Conservation (phyloP, 2,797 vertebrate genomes). For the Diplodus puntazzo region DNA sequence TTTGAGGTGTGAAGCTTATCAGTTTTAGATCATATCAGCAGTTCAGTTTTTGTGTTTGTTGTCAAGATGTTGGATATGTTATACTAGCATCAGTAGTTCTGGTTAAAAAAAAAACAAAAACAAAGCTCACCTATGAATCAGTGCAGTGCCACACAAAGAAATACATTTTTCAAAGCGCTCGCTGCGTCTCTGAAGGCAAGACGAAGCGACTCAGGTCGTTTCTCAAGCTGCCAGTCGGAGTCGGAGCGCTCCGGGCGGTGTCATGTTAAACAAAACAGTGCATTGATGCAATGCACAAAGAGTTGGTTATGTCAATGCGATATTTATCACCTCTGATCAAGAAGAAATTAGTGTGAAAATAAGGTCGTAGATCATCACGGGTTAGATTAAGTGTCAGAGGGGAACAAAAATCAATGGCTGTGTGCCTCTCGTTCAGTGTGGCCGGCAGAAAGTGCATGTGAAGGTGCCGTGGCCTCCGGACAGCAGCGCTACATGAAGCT, state of each 20-base stretch:
- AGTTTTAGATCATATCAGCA: not conserved
- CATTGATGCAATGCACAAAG: conserved; percentile 79
- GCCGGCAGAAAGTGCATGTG: conserved; percentile 67
- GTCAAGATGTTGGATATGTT: not conserved
- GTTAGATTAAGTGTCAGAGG: conserved; percentile 87
- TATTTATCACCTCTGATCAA: conserved; percentile 91
- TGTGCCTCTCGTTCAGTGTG: conserved; percentile 62
- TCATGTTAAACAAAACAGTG: conserved; percentile 82
- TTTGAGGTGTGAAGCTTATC: not conserved
- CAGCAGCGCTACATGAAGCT: conserved; percentile 63
- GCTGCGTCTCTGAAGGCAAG: conserved; percentile 66
- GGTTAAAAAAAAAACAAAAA: not conserved
- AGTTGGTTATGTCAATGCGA: conserved; percentile 84
- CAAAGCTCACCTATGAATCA: conserved; percentile 13
- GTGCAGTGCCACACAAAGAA: conserved; percentile 48
- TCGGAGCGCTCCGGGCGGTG: conserved; percentile 65
- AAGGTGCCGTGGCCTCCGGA: conserved; percentile 76
- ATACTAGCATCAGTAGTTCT: not conserved
- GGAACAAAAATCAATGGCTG: conserved; percentile 83
- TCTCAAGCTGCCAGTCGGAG: conserved; percentile 75
- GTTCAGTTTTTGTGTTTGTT: not conserved
- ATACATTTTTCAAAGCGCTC: conserved; percentile 64
- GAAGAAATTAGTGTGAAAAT: conserved; percentile 89
- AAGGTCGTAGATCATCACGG: conserved; percentile 88
- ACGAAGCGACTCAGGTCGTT: conserved; percentile 57